phyloP scores from a whole-genome alignment of 2,797 vertebrate species.

The Chelidonichthys spinosus region DNA sequence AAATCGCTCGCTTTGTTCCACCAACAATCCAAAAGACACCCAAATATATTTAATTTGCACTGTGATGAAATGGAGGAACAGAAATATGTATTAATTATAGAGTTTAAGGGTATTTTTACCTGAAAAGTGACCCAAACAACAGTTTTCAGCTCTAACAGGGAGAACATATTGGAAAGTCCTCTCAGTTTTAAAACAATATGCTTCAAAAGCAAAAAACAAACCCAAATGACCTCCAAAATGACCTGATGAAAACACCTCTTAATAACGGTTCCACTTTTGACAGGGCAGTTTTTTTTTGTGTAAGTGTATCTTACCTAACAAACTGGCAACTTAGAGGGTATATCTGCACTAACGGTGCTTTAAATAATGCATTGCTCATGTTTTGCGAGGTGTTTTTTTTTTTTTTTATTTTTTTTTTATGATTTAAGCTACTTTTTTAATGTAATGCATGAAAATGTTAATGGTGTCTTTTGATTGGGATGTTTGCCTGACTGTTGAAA shows the following conservation, averaged over 20 bases:
- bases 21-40: not conserved
- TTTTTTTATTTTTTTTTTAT: not conserved
- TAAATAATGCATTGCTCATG: not conserved
- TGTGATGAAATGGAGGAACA: not conserved
- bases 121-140: not conserved
- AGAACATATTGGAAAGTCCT: not conserved
- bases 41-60: not conserved
- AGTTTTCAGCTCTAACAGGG: not conserved
- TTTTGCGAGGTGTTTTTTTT: not conserved
- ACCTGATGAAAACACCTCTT: not conserved
- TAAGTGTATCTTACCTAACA: not conserved
- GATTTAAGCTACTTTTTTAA: not conserved
- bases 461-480: not conserved
- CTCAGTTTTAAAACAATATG: not conserved
- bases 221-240: not conserved
- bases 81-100: too few species aligned
- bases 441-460: slow-evolving; percentile 27
- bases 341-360: not conserved
- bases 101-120: not conserved
- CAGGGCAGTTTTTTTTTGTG: too few species aligned
- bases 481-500: slow-evolving; percentile 16
- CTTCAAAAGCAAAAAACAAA: not conserved
- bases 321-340: slow-evolving; percentile 11
- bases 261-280: not conserved
- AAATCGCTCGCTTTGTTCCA: not conserved